A percentile compares a stretch with the other conserved stretches of the same genome.
These are phyloP conservation scores for Plagiodera versicolora DNA, from an alignment of 2,888 invertebrate genomes.

Conservation along the genomic window DNA sequence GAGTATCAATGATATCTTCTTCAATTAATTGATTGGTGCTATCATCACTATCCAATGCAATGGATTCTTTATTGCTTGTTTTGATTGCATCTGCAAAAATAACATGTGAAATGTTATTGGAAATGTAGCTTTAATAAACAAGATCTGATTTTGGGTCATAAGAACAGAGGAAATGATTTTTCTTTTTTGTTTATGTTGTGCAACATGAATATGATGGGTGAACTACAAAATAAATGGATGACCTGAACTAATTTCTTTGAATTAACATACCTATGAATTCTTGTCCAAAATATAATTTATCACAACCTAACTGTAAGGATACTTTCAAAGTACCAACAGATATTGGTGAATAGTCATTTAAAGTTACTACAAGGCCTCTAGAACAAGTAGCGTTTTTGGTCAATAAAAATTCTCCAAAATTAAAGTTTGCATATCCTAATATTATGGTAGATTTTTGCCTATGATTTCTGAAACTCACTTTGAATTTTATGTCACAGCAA, in stretches of 20 bases:
- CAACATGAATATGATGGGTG: neutral
- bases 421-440: conserved; percentile 54
- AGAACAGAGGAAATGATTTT: too few species aligned
- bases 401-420: conserved; percentile 48
- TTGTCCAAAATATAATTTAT: conserved; percentile 57
- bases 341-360: conserved; percentile 54
- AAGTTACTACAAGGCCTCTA: conserved; percentile 51
- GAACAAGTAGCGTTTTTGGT: conserved; percentile 49
- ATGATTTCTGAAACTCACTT: conserved; percentile 54
- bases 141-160: too few species aligned
- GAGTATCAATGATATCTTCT: conserved; percentile 3
- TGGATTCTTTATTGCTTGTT: conserved; percentile 32
- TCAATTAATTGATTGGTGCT: conserved; percentile 17
- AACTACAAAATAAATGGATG: neutral
- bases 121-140: too few species aligned
- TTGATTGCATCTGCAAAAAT: conserved; percentile 42
- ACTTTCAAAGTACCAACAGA: conserved; percentile 54
- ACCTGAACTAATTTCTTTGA: neutral
- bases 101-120: neutral
- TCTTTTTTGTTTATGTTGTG: neutral
- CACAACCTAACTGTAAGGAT: conserved; percentile 56
- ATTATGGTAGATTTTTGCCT: conserved; percentile 54
- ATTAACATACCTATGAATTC: conserved; percentile 54
- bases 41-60: conserved; percentile 35
- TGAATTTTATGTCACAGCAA: conserved; percentile 51